Base-by-base conservation (phyloP, 2,888 invertebrate species). In the Orthonychiurus folsomi region DNA sequence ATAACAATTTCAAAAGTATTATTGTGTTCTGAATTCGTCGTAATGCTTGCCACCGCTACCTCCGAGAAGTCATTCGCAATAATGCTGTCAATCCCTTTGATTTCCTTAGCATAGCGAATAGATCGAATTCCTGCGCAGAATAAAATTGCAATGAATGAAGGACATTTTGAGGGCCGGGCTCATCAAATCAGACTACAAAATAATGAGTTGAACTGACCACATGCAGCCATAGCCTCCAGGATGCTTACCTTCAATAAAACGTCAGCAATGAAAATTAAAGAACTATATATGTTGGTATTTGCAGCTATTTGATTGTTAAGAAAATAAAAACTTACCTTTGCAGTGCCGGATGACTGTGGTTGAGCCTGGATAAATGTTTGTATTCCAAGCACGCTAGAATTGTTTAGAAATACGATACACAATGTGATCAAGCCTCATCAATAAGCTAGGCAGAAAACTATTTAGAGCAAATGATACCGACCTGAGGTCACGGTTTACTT, bases 401-500 rank as follows among this genome's bases (percentile, higher is more conserved):
- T 50, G 21, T 15, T 12, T 53, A 28, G 50, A 58, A 23, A 28
- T 55, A 18, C 23, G 23, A 24, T 3, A 60, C 9, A 15, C 23
- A 48, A 54, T n/a, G n/a, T n/a, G n/a, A n/a, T n/a, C n/a, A n/a
- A n/a, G n/a, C n/a, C n/a, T n/a, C n/a, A n/a, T n/a, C n/a, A n/a
- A n/a, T n/a, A n/a, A n/a, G n/a, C n/a, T n/a, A n/a, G n/a, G n/a
- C n/a, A n/a, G n/a, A n/a, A n/a, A n/a, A n/a, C n/a, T n/a, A n/a
- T n/a, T n/a, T n/a, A n/a, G n/a, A n/a, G n/a, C n/a, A n/a, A n/a
- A n/a, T n/a, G n/a, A n/a, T n/a, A n/a, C n/a, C n/a, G 47, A 80
- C 80, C 86, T 88, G 58, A 99, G 79, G 79, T 99, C 99, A 68
- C 99, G 82, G 77, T 99, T 99, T 75, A 99, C 99, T 77, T 99